phyloP scores from a whole-genome alignment of 2,888 invertebrate species.

The Pollenia amentaria region DNA sequence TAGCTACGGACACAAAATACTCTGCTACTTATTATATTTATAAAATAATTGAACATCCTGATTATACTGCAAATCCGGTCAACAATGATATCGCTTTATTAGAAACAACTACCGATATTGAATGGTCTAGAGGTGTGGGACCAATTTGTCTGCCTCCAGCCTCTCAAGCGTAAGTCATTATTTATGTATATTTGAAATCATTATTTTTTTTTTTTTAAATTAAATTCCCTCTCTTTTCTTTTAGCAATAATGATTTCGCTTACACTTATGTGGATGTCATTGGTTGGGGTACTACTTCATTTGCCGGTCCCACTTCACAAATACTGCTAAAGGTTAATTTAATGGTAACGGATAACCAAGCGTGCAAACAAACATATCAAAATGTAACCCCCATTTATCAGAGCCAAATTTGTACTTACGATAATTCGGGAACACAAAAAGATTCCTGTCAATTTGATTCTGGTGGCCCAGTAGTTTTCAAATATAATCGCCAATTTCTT shows the following conservation, averaged over 20 bases:
- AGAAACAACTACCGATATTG: constrained; percentile 82
- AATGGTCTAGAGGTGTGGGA: constrained; percentile 86
- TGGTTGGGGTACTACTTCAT: constrained; percentile 86
- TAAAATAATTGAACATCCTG: constrained; percentile 78
- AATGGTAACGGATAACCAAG: constrained; percentile 77
- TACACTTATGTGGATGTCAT: constrained; percentile 77
- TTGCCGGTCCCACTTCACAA: constrained; percentile 84
- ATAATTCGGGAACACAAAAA: constrained; percentile 75
- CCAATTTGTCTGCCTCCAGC: constrained; percentile 86
- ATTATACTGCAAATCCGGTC: constrained; percentile 74
- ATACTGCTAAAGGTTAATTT: constrained; percentile 85
- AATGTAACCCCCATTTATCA: constrained; percentile 65
- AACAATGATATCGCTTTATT: constrained; percentile 86
- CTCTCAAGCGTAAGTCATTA: constrained; percentile 75
- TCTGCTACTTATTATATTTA: constrained; percentile 79
- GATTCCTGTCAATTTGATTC: constrained; percentile 86
- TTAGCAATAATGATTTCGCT: constrained; percentile 73
- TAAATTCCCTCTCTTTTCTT: background rate
- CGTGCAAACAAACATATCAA: constrained; percentile 76
- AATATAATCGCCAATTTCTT: constrained; percentile 83
- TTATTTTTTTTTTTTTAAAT: background rate
- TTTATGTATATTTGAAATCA: background rate
- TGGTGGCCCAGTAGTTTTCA: constrained; percentile 86
- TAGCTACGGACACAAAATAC: constrained; percentile 68
- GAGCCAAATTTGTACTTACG: constrained; percentile 79